phyloP scores from a whole-genome alignment of 2,797 vertebrate species.

The Balearica regulorum region DNA sequence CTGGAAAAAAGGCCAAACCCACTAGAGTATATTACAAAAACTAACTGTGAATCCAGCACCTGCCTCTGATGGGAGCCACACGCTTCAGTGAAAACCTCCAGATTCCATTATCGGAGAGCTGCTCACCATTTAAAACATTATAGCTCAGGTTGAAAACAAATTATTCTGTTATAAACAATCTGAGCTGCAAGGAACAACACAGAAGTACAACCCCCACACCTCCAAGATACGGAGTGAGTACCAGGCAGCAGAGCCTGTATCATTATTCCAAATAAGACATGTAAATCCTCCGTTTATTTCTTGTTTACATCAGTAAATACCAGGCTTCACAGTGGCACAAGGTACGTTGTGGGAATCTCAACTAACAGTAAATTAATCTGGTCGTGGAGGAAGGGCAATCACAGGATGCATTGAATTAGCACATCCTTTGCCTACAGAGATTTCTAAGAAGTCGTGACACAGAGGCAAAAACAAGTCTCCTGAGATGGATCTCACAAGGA shows the following conservation, averaged over 20 bases:
- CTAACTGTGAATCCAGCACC: background rate
- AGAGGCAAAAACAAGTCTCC: background rate
- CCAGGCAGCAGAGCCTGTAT: background rate
- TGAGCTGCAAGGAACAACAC: background rate
- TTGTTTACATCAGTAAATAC: slow-evolving; percentile 26
- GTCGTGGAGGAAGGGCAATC: slow-evolving; percentile 19
- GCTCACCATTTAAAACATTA: background rate
- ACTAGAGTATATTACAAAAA: background rate
- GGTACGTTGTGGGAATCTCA: slow-evolving; percentile 13
- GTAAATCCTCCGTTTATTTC: background rate
- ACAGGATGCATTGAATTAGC: slow-evolving; percentile 25
- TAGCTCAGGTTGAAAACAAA: background rate
- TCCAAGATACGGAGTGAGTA: background rate
- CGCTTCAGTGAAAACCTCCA: background rate
- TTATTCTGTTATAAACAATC: background rate
- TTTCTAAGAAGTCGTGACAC: slow-evolving; percentile 50
- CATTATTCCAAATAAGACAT: slow-evolving; percentile 20
- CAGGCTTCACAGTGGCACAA: background rate
- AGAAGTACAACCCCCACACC: slow-evolving; percentile 3
- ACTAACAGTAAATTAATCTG: background rate
- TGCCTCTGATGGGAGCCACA: background rate
- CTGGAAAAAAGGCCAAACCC: background rate
- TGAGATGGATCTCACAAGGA: background rate
- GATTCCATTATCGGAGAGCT: background rate
- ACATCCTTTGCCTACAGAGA: slow-evolving; percentile 21